These are phyloP conservation scores for Lepidocolaptes lacrymiger DNA, from an alignment of 2,797 vertebrate species.

Conservation along the genomic window DNA sequence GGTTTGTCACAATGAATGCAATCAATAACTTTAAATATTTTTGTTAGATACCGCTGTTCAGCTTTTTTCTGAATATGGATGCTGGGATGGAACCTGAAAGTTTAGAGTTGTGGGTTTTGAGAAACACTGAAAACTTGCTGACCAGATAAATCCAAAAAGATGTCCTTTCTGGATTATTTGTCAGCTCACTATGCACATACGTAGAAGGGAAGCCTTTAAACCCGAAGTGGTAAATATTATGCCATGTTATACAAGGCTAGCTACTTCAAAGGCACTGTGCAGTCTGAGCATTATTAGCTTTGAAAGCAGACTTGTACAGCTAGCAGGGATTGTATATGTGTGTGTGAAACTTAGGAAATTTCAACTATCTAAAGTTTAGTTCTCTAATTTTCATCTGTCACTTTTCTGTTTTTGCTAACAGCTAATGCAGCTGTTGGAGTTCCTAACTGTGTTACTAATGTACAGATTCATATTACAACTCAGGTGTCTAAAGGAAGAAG, in stretches of 20 bases:
- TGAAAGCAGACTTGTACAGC: neutral
- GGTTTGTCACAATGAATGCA: neutral
- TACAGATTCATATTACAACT: neutral
- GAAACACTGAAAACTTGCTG: neutral
- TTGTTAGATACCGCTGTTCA: neutral
- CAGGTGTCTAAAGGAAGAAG: neutral
- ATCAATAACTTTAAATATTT: neutral
- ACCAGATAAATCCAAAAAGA: neutral
- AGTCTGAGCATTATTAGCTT: neutral
- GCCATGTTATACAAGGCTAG: neutral
- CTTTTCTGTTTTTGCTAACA: neutral
- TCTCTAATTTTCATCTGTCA: neutral
- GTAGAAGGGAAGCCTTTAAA: neutral
- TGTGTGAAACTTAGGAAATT: neutral
- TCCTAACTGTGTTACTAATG: neutral
- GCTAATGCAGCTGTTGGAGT: neutral
- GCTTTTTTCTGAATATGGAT: neutral
- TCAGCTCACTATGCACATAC: neutral
- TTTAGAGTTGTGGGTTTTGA: neutral
- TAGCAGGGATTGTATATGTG: neutral
- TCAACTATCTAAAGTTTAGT: too few species aligned
- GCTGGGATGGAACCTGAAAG: neutral
- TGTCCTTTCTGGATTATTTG: neutral
- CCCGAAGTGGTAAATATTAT: neutral
- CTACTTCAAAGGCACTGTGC: neutral